phyloP scores from a whole-genome alignment of 2,888 invertebrate species.

The Chironomus riparius region DNA sequence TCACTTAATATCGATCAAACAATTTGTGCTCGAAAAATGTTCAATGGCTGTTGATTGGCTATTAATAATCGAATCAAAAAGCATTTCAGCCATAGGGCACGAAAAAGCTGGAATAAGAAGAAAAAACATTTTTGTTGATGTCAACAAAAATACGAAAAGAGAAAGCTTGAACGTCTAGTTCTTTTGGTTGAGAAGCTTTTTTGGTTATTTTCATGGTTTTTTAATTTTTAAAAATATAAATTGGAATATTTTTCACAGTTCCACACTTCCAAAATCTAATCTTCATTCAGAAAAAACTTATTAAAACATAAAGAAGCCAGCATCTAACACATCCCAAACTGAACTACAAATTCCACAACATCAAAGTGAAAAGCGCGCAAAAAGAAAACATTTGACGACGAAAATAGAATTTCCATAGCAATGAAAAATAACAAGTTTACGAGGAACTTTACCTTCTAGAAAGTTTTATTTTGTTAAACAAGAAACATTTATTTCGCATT shows the following conservation, averaged over 20 bases:
- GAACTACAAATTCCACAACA: neutral
- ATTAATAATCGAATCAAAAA: neutral
- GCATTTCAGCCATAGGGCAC: neutral
- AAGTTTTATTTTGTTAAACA: neutral
- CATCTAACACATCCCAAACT: neutral
- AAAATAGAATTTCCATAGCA: conserved; percentile 3
- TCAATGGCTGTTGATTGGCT: neutral
- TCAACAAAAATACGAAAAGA: too few relatives aligned
- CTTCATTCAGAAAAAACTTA: too few relatives aligned
- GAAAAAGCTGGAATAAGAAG: neutral
- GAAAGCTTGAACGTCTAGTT: too few relatives aligned
- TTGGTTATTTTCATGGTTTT: too few relatives aligned
- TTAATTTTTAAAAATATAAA: too few relatives aligned
- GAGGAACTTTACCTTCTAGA: neutral
- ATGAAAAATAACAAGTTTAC: conserved; percentile 7
- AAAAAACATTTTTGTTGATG: too few relatives aligned
- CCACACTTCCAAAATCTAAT: too few relatives aligned
- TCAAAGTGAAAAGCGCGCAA: neutral
- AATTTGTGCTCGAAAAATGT: neutral
- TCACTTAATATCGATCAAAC: neutral
- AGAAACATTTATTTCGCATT: neutral
- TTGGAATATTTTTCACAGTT: too few relatives aligned
- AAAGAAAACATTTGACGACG: neutral
- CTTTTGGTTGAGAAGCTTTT: too few relatives aligned
- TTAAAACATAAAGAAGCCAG: too few relatives aligned